phyloP scores from a whole-genome alignment of 2,797 vertebrate genomes.

The Lacerta bilineata region DNA sequence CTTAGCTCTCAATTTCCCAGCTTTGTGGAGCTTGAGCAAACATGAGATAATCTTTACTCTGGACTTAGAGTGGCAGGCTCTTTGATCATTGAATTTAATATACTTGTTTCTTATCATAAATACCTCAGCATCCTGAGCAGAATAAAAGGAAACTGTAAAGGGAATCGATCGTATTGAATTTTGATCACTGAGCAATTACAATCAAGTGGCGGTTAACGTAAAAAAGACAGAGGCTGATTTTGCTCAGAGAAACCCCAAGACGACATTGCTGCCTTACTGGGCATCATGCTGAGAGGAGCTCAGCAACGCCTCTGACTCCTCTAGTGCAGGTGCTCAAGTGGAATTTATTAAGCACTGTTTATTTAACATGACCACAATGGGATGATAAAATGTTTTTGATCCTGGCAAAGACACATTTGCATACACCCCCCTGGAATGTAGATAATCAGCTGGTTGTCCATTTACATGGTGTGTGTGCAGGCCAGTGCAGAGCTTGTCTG shows the following conservation, averaged over 20 bases:
- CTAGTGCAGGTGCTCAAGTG: background rate
- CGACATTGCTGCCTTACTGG: background rate
- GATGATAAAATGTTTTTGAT: conserved; percentile 5
- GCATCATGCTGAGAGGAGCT: background rate
- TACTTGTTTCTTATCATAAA: background rate
- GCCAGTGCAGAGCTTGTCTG: too few relatives aligned
- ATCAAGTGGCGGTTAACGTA: background rate
- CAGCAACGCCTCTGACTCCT: background rate
- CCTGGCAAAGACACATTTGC: background rate
- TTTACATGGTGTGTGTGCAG: background rate
- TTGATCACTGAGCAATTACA: background rate
- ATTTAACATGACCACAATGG: background rate
- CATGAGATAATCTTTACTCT: too few relatives aligned
- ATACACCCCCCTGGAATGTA: background rate
- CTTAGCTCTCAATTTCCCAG: too few relatives aligned
- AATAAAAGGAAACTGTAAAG: background rate
- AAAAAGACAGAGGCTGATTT: background rate
- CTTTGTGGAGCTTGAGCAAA: too few relatives aligned
- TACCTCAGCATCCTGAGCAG: background rate
- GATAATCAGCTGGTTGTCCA: too few relatives aligned
- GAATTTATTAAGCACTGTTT: background rate
- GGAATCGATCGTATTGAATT: conserved; percentile 1
- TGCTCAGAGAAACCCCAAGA: background rate
- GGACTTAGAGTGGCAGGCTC: too few relatives aligned
- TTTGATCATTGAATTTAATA: background rate